phyloP scores from a whole-genome alignment of 2,888 invertebrate genomes.

The Oscheius sp. region DNA sequence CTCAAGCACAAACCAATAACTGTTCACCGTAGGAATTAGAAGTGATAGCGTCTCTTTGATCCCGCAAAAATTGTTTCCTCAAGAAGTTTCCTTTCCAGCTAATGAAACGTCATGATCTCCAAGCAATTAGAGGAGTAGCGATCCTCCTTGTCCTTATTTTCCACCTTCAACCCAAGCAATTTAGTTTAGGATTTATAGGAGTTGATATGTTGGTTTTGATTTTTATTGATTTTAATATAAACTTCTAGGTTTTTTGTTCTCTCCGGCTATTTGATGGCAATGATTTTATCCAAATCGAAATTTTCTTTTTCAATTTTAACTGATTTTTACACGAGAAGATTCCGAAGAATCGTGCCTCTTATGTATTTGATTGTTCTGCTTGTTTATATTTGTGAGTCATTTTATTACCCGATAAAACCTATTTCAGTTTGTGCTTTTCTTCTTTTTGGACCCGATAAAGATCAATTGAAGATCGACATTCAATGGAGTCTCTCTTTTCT shows the following conservation, averaged over 20 bases:
- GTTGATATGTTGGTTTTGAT: constrained; percentile 13
- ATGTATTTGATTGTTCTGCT: constrained; percentile 2
- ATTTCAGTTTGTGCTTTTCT: not conserved
- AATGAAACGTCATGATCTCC: constrained; percentile 22
- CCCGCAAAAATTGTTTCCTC: not conserved
- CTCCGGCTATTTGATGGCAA: constrained; percentile 16
- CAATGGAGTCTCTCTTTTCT: constrained; percentile 19
- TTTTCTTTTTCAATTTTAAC: not conserved
- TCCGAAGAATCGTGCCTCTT: constrained; percentile 16
- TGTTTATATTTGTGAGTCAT: not conserved
- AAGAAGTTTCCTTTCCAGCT: not conserved
- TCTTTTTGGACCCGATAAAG: not conserved
- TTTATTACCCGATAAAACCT: not conserved
- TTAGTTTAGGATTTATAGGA: constrained; percentile 19
- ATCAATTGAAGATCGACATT: constrained; percentile 6
- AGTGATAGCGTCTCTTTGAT: not conserved
- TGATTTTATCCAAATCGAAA: not conserved
- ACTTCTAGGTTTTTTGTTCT: constrained; percentile 20
- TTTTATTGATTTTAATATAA: too few relatives aligned
- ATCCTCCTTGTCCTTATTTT: constrained; percentile 18
- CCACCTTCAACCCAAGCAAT: constrained; percentile 1
- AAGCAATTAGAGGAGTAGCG: constrained; percentile 9
- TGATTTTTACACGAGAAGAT: constrained; percentile 4
- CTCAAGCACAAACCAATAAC: too few relatives aligned
- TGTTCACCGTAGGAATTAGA: too few relatives aligned